These are phyloP conservation scores for Sander vitreus DNA, from an alignment of 2,113 vertebrate species.

Conservation along the genomic window DNA sequence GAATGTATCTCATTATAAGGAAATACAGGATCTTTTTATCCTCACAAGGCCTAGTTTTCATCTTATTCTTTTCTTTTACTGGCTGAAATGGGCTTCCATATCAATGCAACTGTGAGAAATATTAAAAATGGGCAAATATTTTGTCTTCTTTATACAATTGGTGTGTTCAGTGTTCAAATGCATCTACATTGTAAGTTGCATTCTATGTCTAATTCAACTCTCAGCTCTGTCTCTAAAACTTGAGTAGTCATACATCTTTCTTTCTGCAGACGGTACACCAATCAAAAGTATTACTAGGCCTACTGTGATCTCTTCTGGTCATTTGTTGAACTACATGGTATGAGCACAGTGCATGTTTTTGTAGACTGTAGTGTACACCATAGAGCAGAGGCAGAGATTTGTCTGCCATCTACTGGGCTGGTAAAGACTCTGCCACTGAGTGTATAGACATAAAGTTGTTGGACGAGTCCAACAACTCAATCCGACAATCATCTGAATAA, in stretches of 20 bases:
- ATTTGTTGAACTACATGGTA: conserved; percentile 55
- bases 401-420: conserved; percentile 65
- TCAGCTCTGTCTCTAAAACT: background rate
- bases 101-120: background rate
- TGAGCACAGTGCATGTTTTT: background rate
- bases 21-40: no score
- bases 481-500: background rate
- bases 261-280: background rate
- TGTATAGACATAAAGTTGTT: background rate
- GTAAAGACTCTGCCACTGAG: conserved; percentile 2
- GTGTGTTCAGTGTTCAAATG: background rate
- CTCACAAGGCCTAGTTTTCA: no score
- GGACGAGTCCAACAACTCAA: background rate
- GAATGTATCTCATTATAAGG: no score
- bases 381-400: background rate
- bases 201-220: background rate
- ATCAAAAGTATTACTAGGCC: conserved; percentile 43
- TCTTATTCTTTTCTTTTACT: background rate
- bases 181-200: background rate
- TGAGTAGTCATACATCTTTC: background rate
- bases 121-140: no score
- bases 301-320: conserved; percentile 62
- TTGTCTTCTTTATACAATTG: background rate
- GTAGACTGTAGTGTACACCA: no score
- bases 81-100: no score